A percentile compares a stretch with the other conserved stretches of the same genome.
phyloP scores from a whole-genome alignment of 2,797 vertebrate species.

The Tolypeutes matacus region DNA sequence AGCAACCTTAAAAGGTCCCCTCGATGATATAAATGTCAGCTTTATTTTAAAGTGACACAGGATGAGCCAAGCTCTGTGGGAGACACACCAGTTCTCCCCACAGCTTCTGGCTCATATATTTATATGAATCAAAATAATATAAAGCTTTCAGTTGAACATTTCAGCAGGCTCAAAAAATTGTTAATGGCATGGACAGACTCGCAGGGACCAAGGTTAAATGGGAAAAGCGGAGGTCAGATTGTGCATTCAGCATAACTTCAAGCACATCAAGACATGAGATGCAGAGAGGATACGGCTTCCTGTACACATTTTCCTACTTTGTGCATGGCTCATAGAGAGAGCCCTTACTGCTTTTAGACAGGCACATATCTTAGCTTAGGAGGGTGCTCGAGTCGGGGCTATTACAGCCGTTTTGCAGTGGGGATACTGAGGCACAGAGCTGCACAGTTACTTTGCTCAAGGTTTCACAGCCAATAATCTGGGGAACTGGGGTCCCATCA shows the following conservation, averaged over 20 bases:
- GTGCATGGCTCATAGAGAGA: neutral
- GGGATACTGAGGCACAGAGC: neutral
- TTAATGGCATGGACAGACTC: neutral
- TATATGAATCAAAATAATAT: neutral
- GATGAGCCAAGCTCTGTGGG: neutral
- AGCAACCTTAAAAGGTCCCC: neutral
- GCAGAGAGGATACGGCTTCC: neutral
- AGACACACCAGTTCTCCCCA: neutral
- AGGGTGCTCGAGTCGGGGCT: no score
- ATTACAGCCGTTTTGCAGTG: no score
- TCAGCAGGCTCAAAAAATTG: no score
- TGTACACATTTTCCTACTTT: neutral
- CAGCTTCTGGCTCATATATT: neutral
- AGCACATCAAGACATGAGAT: neutral
- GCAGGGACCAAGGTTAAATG: neutral
- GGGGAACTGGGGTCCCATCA: fast-evolving
- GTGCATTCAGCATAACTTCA: neutral
- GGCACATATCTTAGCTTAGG: neutral
- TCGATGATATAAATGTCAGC: neutral
- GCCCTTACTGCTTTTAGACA: neutral
- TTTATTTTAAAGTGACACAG: neutral
- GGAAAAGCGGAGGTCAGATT: neutral
- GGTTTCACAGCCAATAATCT: neutral
- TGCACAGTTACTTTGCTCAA: neutral
- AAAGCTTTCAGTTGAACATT: neutral